Evolutionary conservation across 2,888 invertebrate species (phyloP), one percentile per base, ranked within the genome.

Genomic region (Dynastes hyllus): DNA sequence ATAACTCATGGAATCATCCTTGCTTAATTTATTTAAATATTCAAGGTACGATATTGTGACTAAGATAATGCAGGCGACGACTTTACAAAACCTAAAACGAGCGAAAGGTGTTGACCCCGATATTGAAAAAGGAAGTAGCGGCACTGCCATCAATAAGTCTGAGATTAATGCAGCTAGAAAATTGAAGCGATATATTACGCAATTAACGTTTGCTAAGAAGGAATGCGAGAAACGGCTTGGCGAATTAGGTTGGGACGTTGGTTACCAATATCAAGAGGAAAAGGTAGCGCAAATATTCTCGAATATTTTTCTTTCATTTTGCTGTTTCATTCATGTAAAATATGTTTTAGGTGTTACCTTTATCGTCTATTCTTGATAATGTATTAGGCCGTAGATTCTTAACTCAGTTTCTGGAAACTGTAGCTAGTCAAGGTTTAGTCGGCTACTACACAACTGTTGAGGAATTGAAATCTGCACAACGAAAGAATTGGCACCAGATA

Each of bases 11-110:
- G 29, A 61, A 73, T 29, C 27, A 50, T 22, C 3, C 32, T 37
- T 37, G 5, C 40, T 73, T 50, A 58, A 55, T 13, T 66, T 70
- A 77, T 27, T 79, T 79, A 67, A 61, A 55, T 82, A 53, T 83
- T 88, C 65, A 86, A 94, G 95, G 82, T 95, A 94, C 85, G 96
- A 95, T 85, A 96, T 97, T 83, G 95, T 97, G 4, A 95, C 95
- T 65, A 97, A 97, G 91, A 94, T 97, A 84, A 96, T 97, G 95
- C 96, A 97, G 91, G 97, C 97, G 0, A 97, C 97, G 16, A 96
- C 96, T 0, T 92, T 97, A 82, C 96, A 97, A 89, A 97, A 97
- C 87, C 91, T 97, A 80, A 97, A 97, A 89, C 92, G 96, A 84
- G 94, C 96, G 5, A 95, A 96, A 90, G 96, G 95, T 66, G 90